These are phyloP conservation scores for Eupithecia abbreviata DNA, from an alignment of 2,888 invertebrate genomes.

Conservation along the genomic window DNA sequence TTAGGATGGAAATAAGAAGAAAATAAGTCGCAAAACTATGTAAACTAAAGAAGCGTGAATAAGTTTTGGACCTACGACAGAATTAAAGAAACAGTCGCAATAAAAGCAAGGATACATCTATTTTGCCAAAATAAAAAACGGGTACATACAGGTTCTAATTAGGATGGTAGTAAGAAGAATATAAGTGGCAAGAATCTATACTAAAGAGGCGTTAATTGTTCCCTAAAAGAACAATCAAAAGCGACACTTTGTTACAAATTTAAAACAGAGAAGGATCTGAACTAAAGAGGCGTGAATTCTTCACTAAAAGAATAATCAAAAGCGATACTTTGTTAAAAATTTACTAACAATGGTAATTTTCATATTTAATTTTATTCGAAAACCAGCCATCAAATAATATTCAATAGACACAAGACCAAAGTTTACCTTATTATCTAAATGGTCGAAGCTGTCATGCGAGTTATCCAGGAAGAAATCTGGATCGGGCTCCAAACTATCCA, in stretches of 20 bases:
- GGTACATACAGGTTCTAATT: too few species aligned
- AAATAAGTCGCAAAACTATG: neutral
- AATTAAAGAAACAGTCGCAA: too few species aligned
- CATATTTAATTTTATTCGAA: neutral
- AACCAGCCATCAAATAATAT: neutral
- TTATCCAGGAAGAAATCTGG: constrained; percentile 25
- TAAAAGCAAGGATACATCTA: too few species aligned
- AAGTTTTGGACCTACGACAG: too few species aligned
- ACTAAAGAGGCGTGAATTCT: neutral
- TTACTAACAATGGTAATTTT: neutral
- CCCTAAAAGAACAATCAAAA: neutral
- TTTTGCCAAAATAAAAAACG: too few species aligned
- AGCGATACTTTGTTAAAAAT: neutral
- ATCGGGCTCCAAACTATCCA: constrained; percentile 36
- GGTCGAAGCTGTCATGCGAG: constrained; percentile 12
- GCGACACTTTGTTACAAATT: neutral
- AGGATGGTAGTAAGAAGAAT: too few species aligned
- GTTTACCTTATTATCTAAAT: constrained; percentile 20
- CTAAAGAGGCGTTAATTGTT: neutral
- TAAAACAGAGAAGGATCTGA: neutral
- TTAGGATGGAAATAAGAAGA: neutral
- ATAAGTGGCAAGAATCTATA: neutral
- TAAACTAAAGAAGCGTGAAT: too few species aligned
- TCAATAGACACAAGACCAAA: neutral
- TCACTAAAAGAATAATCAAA: neutral